These are phyloP conservation scores for Pachyseris speciosa DNA, from an alignment of 64 coral and sea anemone species.

Conservation along the genomic window DNA sequence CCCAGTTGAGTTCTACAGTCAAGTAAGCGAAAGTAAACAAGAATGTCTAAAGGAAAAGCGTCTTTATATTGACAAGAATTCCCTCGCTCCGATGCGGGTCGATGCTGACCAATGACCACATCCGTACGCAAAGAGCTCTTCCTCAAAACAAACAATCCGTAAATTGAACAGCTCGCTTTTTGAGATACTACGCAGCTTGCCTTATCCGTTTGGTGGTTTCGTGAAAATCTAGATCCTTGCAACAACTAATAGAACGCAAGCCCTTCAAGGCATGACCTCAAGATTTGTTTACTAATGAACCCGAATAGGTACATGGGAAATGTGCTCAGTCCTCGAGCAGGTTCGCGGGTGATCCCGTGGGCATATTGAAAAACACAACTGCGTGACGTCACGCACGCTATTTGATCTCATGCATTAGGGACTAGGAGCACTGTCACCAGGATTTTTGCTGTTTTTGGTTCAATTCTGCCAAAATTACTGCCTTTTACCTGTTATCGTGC, in stretches of 20 bases:
- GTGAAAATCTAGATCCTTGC: background rate
- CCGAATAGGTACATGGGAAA: slow-evolving; percentile 15
- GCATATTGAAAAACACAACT: too few species aligned
- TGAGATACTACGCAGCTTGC: background rate
- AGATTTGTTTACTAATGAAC: slow-evolving; percentile 27
- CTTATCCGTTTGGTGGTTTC: background rate
- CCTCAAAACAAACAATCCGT: slow-evolving; percentile 26
- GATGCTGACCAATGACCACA: slow-evolving; percentile 37
- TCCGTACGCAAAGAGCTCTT: slow-evolving; percentile 52
- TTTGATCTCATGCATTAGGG: too few species aligned
- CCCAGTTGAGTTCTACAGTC: background rate
- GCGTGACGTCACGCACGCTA: too few species aligned
- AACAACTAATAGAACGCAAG: background rate
- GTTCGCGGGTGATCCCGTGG: background rate
- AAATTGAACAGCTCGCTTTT: slow-evolving; percentile 35
- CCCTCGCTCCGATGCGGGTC: slow-evolving; percentile 36
- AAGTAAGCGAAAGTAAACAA: background rate
- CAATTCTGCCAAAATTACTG: too few species aligned
- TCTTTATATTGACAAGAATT: slow-evolving; percentile 33
- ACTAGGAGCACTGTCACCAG: too few species aligned
- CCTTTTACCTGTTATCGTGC: too few species aligned
- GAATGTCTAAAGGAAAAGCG: slow-evolving; percentile 1
- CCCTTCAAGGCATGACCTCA: background rate
- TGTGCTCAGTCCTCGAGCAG: background rate
- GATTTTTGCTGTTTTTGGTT: too few species aligned